Evolutionary conservation across 2,113 vertebrate genomes (phyloP).

Genomic region (Oriolus oriolus): DNA sequence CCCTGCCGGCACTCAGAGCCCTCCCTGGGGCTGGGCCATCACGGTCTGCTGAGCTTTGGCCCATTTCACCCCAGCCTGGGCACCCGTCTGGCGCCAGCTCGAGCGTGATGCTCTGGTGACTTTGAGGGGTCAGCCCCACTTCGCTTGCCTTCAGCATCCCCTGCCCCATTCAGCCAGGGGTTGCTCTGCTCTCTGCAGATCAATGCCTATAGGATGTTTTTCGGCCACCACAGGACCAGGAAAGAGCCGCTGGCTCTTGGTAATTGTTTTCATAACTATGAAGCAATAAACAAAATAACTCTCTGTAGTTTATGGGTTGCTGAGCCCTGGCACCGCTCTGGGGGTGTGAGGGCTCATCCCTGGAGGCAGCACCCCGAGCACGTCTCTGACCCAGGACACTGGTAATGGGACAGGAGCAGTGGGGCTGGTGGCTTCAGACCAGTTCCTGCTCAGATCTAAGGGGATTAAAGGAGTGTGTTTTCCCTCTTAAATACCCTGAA

Average conservation of each 20-base stretch:
- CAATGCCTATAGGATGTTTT: background rate
- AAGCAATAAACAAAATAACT: background rate
- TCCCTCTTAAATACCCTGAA: background rate
- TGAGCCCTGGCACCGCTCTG: background rate
- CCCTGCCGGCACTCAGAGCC: rapidly evolving
- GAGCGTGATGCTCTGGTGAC: background rate
- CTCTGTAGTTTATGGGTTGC: background rate
- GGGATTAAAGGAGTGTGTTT: background rate
- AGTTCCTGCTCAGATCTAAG: background rate
- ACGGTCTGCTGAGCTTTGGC: slow-evolving; percentile 32
- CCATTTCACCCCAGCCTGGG: rapidly evolving
- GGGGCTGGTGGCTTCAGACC: background rate
- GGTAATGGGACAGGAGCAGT: background rate
- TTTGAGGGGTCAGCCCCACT: background rate
- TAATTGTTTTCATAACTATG: background rate
- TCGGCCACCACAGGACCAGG: rapidly evolving
- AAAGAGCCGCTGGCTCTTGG: background rate
- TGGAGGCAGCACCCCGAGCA: background rate
- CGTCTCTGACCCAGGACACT: background rate
- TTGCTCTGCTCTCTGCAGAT: background rate
- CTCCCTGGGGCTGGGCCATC: background rate
- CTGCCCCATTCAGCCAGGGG: background rate
- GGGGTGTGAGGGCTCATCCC: background rate
- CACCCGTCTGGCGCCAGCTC: rapidly evolving
- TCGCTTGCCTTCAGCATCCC: rapidly evolving